phyloP scores from a whole-genome alignment of 2,113 vertebrate genomes.

The Toxotes jaculatrix region DNA sequence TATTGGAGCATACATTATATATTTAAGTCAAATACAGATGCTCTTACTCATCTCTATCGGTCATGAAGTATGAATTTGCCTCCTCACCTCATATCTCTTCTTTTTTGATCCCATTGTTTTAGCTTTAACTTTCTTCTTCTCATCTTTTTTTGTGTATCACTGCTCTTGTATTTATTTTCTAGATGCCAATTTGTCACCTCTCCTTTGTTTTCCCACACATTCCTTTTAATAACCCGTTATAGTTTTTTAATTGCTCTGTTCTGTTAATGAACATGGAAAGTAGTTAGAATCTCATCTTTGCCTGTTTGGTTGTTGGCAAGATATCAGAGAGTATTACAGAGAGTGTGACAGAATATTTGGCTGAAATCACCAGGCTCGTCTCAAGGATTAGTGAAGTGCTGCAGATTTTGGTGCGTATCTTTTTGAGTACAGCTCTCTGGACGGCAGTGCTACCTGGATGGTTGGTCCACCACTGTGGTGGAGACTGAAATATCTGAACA shows the following conservation, averaged over 20 bases:
- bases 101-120: neutral
- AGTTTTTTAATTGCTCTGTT: constrained; percentile 18
- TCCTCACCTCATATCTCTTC: neutral
- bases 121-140: neutral
- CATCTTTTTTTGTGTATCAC: neutral
- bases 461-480: neutral
- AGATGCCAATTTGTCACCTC: neutral
- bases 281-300: neutral
- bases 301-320: constrained; percentile 11
- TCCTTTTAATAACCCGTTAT: constrained; percentile 25
- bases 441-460: neutral
- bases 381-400: neutral
- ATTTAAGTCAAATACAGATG: constrained; percentile 7
- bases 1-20: constrained; percentile 6
- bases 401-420: neutral
- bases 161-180: neutral
- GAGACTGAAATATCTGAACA: neutral
- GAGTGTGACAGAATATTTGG: neutral
- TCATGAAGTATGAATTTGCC: constrained; percentile 4
- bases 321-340: no score
- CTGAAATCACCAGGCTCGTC: neutral
- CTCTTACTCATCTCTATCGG: constrained; percentile 9
- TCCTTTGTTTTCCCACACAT: constrained; percentile 28
- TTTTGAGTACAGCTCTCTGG: neutral
- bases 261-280: constrained; percentile 15